Evolutionary conservation across 2,888 invertebrate species (phyloP).

Genomic region (Pandemis heparana): DNA sequence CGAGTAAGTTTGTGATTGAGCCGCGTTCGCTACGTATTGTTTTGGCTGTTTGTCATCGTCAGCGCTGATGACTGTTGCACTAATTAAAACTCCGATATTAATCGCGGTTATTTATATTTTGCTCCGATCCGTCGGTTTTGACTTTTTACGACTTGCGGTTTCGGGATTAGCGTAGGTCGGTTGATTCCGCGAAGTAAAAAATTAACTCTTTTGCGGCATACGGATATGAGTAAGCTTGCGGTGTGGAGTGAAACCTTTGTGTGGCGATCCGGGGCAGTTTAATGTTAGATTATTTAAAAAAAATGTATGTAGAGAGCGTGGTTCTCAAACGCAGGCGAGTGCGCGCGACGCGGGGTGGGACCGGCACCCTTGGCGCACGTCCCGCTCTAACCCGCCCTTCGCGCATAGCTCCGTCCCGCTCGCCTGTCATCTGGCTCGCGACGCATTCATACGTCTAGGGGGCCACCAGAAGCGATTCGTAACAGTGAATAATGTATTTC

Average conservation of each 20-base stretch:
- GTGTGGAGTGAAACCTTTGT: conserved; percentile 37
- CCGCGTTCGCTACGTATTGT: conserved; percentile 45
- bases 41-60: conserved; percentile 65
- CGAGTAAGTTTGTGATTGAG: conserved; percentile 9
- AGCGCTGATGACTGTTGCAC: conserved; percentile 71
- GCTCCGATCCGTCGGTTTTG: conserved; percentile 66
- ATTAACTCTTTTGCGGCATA: conserved; percentile 65
- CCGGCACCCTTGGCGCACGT: conserved; percentile 74
- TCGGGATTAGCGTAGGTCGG: conserved; percentile 73
- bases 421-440: conserved; percentile 74
- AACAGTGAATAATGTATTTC: conserved; percentile 81
- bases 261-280: conserved; percentile 19
- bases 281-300: conserved; percentile 41
- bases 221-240: conserved; percentile 60
- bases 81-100: conserved; percentile 78
- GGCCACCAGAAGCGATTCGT: conserved; percentile 80
- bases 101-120: conserved; percentile 80
- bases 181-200: conserved; percentile 74
- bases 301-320: conserved; percentile 63
- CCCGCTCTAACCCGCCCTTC: conserved; percentile 59
- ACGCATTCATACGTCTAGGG: conserved; percentile 73
- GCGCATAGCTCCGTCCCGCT: conserved; percentile 56
- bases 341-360: conserved; percentile 81
- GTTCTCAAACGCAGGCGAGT: conserved; percentile 74
- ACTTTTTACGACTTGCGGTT: conserved; percentile 75